Evolutionary conservation across 2,113 vertebrate species (phyloP).

Genomic region (Xyrauchen texanus): DNA sequence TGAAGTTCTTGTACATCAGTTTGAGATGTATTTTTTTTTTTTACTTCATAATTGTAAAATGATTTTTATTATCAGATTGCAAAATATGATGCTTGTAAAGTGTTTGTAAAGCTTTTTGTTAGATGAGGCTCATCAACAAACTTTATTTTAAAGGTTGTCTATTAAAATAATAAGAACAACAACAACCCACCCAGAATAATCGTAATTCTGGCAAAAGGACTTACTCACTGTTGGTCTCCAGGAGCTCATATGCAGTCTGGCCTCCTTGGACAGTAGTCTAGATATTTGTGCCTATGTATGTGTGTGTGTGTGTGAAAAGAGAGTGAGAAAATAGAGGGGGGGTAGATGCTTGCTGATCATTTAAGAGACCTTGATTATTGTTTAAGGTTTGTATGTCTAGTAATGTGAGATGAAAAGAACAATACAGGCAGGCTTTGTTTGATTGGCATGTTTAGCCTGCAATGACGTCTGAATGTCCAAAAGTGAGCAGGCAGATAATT

Average conservation of each 20-base stretch:
- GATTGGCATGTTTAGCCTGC: too few species aligned
- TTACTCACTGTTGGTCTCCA: constrained; percentile 50
- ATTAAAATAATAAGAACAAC: constrained; percentile 18
- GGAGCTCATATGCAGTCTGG: constrained; percentile 62
- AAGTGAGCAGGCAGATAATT: too few species aligned
- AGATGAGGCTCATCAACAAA: background rate
- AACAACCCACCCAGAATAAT: background rate
- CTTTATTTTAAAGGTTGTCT: background rate
- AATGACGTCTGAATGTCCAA: too few species aligned
- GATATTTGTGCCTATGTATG: constrained; percentile 11
- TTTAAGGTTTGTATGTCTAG: background rate
- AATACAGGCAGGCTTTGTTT: background rate
- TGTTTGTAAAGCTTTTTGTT: background rate
- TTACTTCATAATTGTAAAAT: too few species aligned
- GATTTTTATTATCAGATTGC: background rate
- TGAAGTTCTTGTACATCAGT: too few species aligned
- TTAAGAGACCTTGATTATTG: background rate
- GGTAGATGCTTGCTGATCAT: background rate
- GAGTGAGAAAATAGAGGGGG: background rate
- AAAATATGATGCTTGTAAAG: background rate
- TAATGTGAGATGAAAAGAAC: too few species aligned
- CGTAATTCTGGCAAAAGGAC: constrained; percentile 48
- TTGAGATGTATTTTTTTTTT: too few species aligned
- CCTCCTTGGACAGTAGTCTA: constrained; percentile 26
- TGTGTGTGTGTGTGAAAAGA: too few species aligned